phyloP scores from a whole-genome alignment of 2,797 vertebrate species.

The Trichosurus vulpecula region DNA sequence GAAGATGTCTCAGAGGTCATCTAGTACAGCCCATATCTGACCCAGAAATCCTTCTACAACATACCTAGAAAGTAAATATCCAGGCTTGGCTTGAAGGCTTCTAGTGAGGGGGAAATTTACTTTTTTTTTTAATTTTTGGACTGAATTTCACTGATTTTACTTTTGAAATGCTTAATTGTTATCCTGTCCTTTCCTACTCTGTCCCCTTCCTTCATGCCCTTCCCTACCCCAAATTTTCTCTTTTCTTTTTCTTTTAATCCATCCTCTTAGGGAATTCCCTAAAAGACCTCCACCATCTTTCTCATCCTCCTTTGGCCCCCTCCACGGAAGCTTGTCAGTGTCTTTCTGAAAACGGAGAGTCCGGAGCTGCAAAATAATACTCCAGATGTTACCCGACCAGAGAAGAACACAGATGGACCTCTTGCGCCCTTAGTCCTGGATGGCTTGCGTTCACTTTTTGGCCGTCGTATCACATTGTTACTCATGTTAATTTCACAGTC shows the following conservation, averaged over 20 bases:
- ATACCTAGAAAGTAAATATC: neutral
- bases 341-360: neutral
- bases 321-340: neutral
- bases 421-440: neutral
- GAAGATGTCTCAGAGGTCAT: neutral
- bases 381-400: neutral
- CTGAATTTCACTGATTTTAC: neutral
- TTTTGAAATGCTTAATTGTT: neutral
- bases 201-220: neutral
- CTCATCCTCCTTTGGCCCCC: neutral
- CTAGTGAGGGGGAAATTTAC: neutral
- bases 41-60: neutral
- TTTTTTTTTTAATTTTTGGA: neutral
- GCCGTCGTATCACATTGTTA: neutral
- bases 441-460: neutral
- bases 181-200: neutral
- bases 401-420: neutral
- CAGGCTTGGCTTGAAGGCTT: neutral
- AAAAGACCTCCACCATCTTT: neutral
- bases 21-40: neutral
- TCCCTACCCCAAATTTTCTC: neutral
- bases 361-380: neutral
- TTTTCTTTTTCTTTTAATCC: neutral
- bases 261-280: neutral
- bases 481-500: neutral